Percentiles rank a stretch among this genome's conserved stretches.
These are phyloP conservation scores for Drosophila rufa DNA, from an alignment of 1,140 invertebrate species.

Conservation along the genomic window DNA sequence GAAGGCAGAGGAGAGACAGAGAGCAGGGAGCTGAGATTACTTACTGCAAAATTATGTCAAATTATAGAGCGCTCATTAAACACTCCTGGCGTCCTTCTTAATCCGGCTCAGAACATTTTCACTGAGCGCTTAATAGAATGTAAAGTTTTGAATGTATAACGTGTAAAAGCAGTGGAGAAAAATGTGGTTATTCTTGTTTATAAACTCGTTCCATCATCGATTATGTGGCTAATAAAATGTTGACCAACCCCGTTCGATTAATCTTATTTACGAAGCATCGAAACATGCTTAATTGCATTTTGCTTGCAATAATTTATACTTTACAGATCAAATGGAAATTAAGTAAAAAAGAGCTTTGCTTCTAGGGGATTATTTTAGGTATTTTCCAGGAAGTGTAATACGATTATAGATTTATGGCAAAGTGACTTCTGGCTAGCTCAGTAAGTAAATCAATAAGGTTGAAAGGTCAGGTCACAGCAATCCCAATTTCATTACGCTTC, in stretches of 20 bases:
- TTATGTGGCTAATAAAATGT: conserved; percentile 17
- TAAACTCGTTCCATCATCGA: conserved; percentile 16
- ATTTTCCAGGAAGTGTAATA: conserved; percentile 33
- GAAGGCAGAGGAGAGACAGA: background rate
- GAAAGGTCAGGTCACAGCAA: conserved; percentile 47
- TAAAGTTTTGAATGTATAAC: conserved; percentile 38
- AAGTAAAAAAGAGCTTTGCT: background rate
- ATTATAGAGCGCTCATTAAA: conserved; percentile 42
- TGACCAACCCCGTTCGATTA: background rate
- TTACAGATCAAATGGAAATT: background rate
- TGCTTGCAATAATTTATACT: background rate
- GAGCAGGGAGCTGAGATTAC: conserved; percentile 41
- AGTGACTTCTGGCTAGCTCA: conserved; percentile 15
- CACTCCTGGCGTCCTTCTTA: conserved; percentile 15
- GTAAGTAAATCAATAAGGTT: conserved; percentile 30
- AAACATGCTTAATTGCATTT: conserved; percentile 1
- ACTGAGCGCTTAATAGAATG: conserved; percentile 33
- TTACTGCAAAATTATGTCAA: conserved; percentile 35
- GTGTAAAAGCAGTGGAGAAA: background rate
- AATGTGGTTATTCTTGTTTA: conserved; percentile 14
- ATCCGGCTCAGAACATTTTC: conserved; percentile 3
- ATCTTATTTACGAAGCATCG: background rate
- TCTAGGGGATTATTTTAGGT: background rate
- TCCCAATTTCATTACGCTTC: conserved; percentile 50
- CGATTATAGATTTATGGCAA: conserved; percentile 57